Evolutionary conservation across 2,797 vertebrate genomes (phyloP), one percentile per base, ranked within the genome.

Genomic region (Pangasius mekongensis): DNA sequence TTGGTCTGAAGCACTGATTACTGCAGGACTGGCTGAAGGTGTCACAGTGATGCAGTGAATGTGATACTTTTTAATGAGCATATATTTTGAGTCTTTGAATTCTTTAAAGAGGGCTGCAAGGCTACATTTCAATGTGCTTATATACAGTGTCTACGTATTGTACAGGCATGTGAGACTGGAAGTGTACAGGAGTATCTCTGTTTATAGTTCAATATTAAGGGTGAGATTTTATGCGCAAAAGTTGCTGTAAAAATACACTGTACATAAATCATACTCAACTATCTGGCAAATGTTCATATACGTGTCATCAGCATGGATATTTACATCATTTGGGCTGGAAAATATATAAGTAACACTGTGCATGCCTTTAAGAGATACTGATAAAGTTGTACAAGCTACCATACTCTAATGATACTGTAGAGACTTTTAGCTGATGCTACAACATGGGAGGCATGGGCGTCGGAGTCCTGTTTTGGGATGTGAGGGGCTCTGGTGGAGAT

Each of bases 11-110:
- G 58, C 74, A 71, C 36, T 71, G 39, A 86, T 91, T 87, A 91
- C 92, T 94, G 91, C 73, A 86, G 93, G 91, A 93, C 92, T 90
- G 76, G 87, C 93, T 91, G 95, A 94, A 95, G 91, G 91, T 85
- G 93, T 97, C 96, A 97, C 96, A 97, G 96, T 96, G 96, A 96
- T 87, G 39, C 93, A 94, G 92, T 93, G 94, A 94, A 89, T 93
- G 90, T 80, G 82, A 80, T 54, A 0, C 3, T 43, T 62, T 78
- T 56, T 2, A 66, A 83, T 49, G n/a, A 66, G 16, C 24, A 18
- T 3, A 20, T 22, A 16, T 33, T 33, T 33, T 33, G 33, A 33
- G 49, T 54, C 27, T 54, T 52, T 22, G 36, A 52, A 18, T 49
- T n/a, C 47, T 52, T 78, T 78, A 81, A 56, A 36, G 54, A 24